Evolutionary conservation across 2,888 invertebrate species (phyloP).

Genomic region (Xanthorhoe spadicearia): DNA sequence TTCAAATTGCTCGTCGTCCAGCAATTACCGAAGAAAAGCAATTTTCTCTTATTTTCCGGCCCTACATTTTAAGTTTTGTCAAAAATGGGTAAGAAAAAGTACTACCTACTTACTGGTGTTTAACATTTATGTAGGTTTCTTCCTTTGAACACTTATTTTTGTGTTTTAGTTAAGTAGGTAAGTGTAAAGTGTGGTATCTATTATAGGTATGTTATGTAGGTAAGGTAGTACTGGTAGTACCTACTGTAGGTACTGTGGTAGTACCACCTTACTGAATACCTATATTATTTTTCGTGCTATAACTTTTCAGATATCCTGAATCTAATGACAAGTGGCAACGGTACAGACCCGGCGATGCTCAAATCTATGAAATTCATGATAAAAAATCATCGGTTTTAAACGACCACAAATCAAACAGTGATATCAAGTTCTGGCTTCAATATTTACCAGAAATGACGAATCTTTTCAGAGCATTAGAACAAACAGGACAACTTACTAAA

Average conservation of each 20-base stretch:
- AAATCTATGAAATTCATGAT: slow-evolving; percentile 76
- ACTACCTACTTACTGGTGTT: too few species aligned
- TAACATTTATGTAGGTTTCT: too few species aligned
- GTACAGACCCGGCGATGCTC: slow-evolving; percentile 80
- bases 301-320: slow-evolving; percentile 81
- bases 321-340: slow-evolving; percentile 85
- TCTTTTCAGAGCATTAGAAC: slow-evolving; percentile 52
- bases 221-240: too few species aligned
- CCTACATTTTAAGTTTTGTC: slow-evolving; percentile 73
- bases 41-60: slow-evolving; percentile 65
- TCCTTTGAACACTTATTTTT: too few species aligned
- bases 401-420: slow-evolving; percentile 52
- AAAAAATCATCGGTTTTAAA: slow-evolving; percentile 33
- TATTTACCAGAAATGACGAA: slow-evolving; percentile 70
- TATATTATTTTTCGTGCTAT: neutral
- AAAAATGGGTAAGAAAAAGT: slow-evolving; percentile 73
- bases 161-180: too few species aligned
- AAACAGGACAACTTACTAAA: slow-evolving; percentile 62
- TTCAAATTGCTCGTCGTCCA: slow-evolving; percentile 87
- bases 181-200: too few species aligned
- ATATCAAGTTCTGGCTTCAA: slow-evolving; percentile 75
- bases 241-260: too few species aligned
- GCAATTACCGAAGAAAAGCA: slow-evolving; percentile 85
- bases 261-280: too few species aligned
- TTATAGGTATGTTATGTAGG: too few species aligned